A percentile compares a stretch with the other conserved stretches of the same genome.
phyloP scores from a whole-genome alignment of 2,888 invertebrate species.

The Exephanes ischioxanthus region DNA sequence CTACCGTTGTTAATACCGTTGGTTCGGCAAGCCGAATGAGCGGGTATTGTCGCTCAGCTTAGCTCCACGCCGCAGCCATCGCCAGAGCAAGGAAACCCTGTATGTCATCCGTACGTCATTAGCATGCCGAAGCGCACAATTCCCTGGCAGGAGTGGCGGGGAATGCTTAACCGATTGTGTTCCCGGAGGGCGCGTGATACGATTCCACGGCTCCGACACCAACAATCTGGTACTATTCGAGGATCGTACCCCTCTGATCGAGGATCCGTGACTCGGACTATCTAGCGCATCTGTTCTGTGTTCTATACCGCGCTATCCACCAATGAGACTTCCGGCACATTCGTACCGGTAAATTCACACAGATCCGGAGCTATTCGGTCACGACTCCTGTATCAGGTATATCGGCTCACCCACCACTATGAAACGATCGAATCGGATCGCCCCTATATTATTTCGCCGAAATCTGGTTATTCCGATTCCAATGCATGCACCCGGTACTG shows the following conservation, averaged over 20 bases:
- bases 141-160: slow-evolving; percentile 14
- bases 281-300: slow-evolving; percentile 10
- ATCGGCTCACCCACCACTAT: neutral
- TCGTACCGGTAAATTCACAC: slow-evolving; percentile 35
- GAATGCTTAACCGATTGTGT: slow-evolving; percentile 60
- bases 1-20: slow-evolving; percentile 29
- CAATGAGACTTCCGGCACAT: slow-evolving; percentile 3
- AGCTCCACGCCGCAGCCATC: slow-evolving; percentile 3
- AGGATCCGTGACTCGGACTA: slow-evolving; percentile 46
- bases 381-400: slow-evolving; percentile 8
- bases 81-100: slow-evolving; percentile 40
- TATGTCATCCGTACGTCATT: slow-evolving; percentile 67
- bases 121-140: slow-evolving; percentile 62
- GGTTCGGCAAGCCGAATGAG: slow-evolving; percentile 3
- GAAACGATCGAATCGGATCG: neutral
- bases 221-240: slow-evolving; percentile 21
- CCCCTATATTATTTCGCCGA: neutral
- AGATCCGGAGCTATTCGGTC: neutral
- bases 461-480: slow-evolving; percentile 11
- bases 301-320: neutral
- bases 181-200: slow-evolving; percentile 38
- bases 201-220: slow-evolving; percentile 11
- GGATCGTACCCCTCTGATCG: slow-evolving; percentile 40
- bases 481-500: neutral
- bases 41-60: slow-evolving; percentile 20